Percentiles rank a stretch among this genome's conserved stretches.
Evolutionary conservation across 2,797 vertebrate species (phyloP).

Genomic region (Oreochromis grahami): DNA sequence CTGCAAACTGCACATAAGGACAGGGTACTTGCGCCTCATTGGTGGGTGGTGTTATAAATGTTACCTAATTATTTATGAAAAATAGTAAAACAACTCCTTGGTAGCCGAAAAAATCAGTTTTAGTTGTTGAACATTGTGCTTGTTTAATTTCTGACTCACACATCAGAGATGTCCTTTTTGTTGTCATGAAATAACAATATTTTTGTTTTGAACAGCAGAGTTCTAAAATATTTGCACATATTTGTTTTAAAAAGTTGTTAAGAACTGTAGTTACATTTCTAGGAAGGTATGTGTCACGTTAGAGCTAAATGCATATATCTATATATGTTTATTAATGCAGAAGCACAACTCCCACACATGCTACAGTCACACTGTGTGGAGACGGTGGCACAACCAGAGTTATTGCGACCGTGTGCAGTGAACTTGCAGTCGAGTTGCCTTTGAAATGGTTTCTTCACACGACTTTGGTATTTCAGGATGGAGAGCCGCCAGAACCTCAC

Average conservation of each 20-base stretch:
- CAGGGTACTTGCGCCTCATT: background rate
- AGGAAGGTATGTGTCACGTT: background rate
- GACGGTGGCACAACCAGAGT: background rate
- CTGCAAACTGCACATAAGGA: background rate
- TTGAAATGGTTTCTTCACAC: background rate
- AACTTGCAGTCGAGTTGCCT: background rate
- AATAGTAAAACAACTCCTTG: rapidly evolving
- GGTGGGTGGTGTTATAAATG: rapidly evolving
- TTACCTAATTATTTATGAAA: background rate
- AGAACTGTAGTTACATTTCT: background rate
- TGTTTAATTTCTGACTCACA: background rate
- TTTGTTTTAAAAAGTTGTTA: background rate
- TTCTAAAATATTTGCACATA: background rate
- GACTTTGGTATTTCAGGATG: background rate
- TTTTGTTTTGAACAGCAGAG: background rate
- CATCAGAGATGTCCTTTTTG: background rate
- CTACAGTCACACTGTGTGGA: background rate
- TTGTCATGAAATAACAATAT: background rate
- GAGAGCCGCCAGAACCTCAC: background rate
- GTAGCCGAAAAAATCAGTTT: background rate
- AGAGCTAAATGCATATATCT: rapidly evolving
- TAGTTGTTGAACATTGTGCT: background rate
- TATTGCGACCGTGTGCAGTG: background rate
- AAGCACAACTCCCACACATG: background rate
- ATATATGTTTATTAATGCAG: background rate